Base-by-base conservation (phyloP, 2,888 invertebrate genomes). In the Pyrochroa serraticornis region DNA sequence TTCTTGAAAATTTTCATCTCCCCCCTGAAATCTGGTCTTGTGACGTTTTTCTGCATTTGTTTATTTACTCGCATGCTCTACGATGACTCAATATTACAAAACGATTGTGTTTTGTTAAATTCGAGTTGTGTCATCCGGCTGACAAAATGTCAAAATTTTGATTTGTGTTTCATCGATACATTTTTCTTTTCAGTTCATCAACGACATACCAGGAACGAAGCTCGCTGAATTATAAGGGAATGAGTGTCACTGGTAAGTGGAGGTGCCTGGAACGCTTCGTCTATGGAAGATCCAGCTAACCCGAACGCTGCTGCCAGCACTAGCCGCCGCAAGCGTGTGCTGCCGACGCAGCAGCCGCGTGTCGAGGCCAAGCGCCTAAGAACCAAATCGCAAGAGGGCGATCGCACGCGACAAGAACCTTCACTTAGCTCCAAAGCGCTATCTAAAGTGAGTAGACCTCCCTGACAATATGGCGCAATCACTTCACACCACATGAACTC, bases 201-300 rank as follows among this genome's bases (percentile, higher is more conserved):
- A 69, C 22, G 22, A 22, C 71, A 71, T 74, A 71, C 67, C 64
- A 67, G 65, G 65, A 62, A 60, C 63, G 63, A 69, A 71, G 74
- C 70, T 66, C 51, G 66, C 56, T 74, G 74, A 76, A 77, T 75
- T 71, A 69, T 67, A 73, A 77, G 78, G 80, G 77, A 79, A 80
- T 80, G 80, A 76, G 77, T 78, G 77, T 78, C 78, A 71, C 75
- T 76, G 73, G 74, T 77, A 75, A 84, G 85, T 83, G 80, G 82
- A 83, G 85, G 84, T 84, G 86, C 85, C 84, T 86, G 82, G 84
- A 85, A 87, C 89, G 89, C 87, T 87, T 88, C 87, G 91, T 90
- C 91, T 92, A 91, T 91, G 91, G 91, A 91, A 89, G 89, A 91
- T 87, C 89, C 90, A 89, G 89, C 87, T 88, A 88, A 85, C 84